Conservation (phyloP, 1,140 invertebrate genomes). For the Drosophila tani region DNA sequence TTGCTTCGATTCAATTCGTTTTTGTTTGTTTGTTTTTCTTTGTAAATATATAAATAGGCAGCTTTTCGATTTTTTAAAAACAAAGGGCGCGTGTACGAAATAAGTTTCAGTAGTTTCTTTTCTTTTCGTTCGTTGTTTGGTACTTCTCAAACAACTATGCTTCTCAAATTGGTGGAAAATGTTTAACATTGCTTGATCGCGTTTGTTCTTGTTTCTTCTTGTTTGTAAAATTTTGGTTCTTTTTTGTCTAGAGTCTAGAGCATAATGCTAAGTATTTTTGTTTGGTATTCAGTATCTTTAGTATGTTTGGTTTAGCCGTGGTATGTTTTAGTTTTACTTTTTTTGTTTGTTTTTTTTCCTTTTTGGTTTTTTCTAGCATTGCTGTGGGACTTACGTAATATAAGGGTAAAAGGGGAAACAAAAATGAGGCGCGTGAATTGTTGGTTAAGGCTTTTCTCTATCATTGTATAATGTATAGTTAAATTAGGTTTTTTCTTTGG, state of each 20-base stretch:
- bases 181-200: conserved; percentile 60
- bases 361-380: conserved; percentile 32
- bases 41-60: conserved; percentile 76
- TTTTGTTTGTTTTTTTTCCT: conserved; percentile 24
- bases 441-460: conserved; percentile 69
- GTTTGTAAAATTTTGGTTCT: conserved; percentile 78
- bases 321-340: conserved; percentile 2
- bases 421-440: conserved; percentile 65
- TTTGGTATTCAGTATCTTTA: conserved; percentile 31
- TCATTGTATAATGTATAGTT: conserved; percentile 53
- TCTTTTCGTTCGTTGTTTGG: conserved; percentile 10
- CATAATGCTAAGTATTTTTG: conserved; percentile 62
- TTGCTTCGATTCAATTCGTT: conserved; percentile 25
- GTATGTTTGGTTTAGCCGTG: conserved; percentile 35
- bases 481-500: conserved; percentile 26
- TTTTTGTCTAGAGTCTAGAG: conserved; percentile 66
- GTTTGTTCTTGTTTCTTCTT: conserved; percentile 39
- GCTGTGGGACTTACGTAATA: conserved; percentile 53
- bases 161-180: conserved; percentile 76
- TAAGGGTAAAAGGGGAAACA: conserved; percentile 20
- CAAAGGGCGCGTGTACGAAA: conserved; percentile 62
- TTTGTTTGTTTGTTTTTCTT: conserved; percentile 42
- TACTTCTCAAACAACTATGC: conserved; percentile 31
- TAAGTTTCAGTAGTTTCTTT: conserved; percentile 34
- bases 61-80: conserved; percentile 62